These are phyloP conservation scores for Hypomesus transpacificus DNA, from an alignment of 2,113 vertebrate species.

Conservation along the genomic window DNA sequence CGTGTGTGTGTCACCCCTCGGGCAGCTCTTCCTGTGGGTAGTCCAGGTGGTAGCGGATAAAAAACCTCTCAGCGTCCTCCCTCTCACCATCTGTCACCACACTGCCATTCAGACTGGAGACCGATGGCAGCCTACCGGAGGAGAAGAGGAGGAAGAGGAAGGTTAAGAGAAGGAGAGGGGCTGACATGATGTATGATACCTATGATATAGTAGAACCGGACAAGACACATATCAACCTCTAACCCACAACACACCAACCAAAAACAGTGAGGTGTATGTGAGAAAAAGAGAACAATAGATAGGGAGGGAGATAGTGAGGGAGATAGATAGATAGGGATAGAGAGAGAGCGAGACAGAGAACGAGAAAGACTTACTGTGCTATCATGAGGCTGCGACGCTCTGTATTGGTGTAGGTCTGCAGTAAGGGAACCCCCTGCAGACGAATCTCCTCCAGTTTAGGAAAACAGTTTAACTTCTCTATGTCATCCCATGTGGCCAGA, in stretches of 20 bases:
- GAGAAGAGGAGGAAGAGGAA: neutral
- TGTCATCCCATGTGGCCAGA: slow-evolving; percentile 92
- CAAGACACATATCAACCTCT: too few relatives aligned
- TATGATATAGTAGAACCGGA: too few relatives aligned
- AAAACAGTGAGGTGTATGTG: too few relatives aligned
- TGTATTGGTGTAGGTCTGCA: slow-evolving; percentile 87
- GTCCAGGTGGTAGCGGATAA: slow-evolving; percentile 89
- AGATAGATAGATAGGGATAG: neutral
- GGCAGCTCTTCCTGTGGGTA: slow-evolving; percentile 87
- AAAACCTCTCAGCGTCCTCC: slow-evolving; percentile 95
- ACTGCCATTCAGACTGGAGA: slow-evolving; percentile 89
- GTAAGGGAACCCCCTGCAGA: slow-evolving; percentile 90
- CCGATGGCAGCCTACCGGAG: slow-evolving; percentile 80
- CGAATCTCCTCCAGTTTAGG: slow-evolving; percentile 93
- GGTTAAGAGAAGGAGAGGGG: too few relatives aligned
- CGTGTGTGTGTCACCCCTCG: slow-evolving; percentile 71
- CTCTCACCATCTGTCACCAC: slow-evolving; percentile 85
- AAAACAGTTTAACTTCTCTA: slow-evolving; percentile 94
- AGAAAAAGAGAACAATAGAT: neutral
- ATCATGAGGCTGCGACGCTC: slow-evolving; percentile 92
- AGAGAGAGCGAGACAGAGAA: neutral
- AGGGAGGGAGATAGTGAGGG: neutral
- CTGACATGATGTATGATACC: too few relatives aligned
- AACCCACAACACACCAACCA: too few relatives aligned
- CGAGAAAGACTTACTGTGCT: slow-evolving; percentile 73